Conservation (phyloP, 2,113 vertebrate species). For the Zosterops pallidus region DNA sequence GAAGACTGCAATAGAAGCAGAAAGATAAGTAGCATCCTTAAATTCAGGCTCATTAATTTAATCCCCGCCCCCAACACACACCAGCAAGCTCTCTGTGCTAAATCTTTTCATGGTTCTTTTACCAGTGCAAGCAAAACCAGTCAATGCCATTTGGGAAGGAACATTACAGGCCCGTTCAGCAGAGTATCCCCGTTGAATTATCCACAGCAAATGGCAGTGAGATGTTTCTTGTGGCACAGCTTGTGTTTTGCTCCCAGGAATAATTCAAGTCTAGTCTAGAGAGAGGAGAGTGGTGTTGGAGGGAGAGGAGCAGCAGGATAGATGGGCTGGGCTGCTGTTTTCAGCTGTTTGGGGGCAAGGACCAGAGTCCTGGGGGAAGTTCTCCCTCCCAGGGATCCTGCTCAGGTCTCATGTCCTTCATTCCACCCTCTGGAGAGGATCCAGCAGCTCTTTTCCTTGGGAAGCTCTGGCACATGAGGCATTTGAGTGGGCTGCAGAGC, state of each 20-base stretch:
- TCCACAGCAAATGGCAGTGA: rapidly evolving
- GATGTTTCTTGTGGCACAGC: not conserved
- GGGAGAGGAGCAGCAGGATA: not conserved
- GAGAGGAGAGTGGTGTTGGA: rapidly evolving
- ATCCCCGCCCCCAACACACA: not conserved
- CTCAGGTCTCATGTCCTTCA: not conserved
- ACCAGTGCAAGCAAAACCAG: not conserved
- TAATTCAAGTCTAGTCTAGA: not conserved
- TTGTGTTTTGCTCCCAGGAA: not conserved
- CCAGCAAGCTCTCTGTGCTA: not conserved
- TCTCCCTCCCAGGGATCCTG: not conserved
- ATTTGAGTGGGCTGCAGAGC: not conserved
- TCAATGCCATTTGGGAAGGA: not conserved
- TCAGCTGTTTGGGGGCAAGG: not conserved
- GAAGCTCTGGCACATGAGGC: not conserved
- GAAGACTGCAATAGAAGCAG: constrained; percentile 19
- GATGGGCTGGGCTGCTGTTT: not conserved
- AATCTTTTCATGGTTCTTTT: not conserved
- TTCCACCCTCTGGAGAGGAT: not conserved
- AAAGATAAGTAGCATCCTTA: constrained; percentile 51
- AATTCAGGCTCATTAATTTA: constrained; percentile 42
- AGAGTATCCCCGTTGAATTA: not conserved
- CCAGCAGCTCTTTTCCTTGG: not conserved
- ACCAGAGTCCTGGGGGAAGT: not conserved
- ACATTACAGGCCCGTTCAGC: not conserved